Conservation (phyloP, 2,888 invertebrate species). For the Bimastos eiseni region DNA sequence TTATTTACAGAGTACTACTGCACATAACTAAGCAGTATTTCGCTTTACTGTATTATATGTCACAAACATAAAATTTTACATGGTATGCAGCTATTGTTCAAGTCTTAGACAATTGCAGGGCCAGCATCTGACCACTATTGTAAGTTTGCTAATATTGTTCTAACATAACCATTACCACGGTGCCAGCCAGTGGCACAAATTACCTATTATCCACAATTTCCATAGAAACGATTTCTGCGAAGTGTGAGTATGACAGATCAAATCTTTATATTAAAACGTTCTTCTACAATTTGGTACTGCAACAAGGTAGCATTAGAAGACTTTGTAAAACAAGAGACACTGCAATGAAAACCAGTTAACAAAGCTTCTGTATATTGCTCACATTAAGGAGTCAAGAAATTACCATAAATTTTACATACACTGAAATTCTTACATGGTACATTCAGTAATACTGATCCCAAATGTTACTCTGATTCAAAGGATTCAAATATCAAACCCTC, state of each 20-base stretch:
- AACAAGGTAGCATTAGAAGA: not conserved
- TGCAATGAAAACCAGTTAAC: not conserved
- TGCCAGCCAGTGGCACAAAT: not conserved
- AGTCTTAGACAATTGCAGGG: not conserved
- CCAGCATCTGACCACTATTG: not conserved
- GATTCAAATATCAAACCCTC: too few species aligned
- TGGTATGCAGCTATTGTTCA: not conserved
- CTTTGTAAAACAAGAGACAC: not conserved
- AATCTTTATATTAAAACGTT: not conserved
- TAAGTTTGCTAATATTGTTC: constrained; percentile 1
- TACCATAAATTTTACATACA: not conserved
- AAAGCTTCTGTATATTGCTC: not conserved
- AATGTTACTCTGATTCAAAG: too few species aligned
- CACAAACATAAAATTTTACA: not conserved
- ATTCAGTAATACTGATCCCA: too few species aligned
- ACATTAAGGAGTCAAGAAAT: not conserved
- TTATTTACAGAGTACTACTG: not conserved
- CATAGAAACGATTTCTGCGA: not conserved
- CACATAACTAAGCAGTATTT: not conserved
- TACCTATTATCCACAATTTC: not conserved
- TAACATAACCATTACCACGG: not conserved
- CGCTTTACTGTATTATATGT: not conserved
- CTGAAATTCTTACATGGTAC: too few species aligned
- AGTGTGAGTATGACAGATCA: not conserved
- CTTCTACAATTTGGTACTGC: not conserved